Base-by-base conservation (phyloP, 1,140 invertebrate species). In the Euwallacea fornicatus region DNA sequence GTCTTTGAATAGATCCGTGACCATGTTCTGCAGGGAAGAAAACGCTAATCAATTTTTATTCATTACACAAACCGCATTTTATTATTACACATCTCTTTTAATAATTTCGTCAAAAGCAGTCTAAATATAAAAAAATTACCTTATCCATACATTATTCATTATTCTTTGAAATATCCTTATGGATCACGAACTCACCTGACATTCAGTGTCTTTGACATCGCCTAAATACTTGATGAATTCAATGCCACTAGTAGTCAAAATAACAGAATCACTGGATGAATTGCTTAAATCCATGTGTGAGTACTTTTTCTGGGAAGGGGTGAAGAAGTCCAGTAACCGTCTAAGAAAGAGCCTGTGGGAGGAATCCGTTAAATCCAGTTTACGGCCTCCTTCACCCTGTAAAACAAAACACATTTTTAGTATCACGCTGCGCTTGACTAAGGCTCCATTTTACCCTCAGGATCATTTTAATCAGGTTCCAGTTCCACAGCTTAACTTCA, bases 261-360 rank as follows among this genome's bases (percentile, higher is more conserved):
- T 85, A 9, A 87, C 84, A 13, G 84, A 83, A 67, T 67, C 65
- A 66, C 77, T 85, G 82, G 79, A 84, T 9, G 74, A 78, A 59
- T 70, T 84, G 70, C 78, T 84, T 78, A 79, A 85, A 84, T 81
- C 89, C 82, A 81, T 92, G 76, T 85, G 96, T 83, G 81, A 95
- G 82, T 94, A 97, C 62, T 89, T 89, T 80, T 95, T 93, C 63
- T 90, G 91, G 13, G 91, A 93, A 0, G 96, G 96, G 79, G 92
- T 92, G 78, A 91, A 93, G 80, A 95, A 98, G 71, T 91, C 89
- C 0, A 96, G 84, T 2, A 98, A 84, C 43, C 90, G 88, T 70
- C 90, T 89, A 0, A 95, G 84, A 83, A 97, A 97, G n/a, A 87
- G 81, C 58, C 87, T 88, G 78, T 92, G 88, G 66, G 88, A 88